Conservation (phyloP, 1,140 invertebrate genomes). For the Arion vulgaris region DNA sequence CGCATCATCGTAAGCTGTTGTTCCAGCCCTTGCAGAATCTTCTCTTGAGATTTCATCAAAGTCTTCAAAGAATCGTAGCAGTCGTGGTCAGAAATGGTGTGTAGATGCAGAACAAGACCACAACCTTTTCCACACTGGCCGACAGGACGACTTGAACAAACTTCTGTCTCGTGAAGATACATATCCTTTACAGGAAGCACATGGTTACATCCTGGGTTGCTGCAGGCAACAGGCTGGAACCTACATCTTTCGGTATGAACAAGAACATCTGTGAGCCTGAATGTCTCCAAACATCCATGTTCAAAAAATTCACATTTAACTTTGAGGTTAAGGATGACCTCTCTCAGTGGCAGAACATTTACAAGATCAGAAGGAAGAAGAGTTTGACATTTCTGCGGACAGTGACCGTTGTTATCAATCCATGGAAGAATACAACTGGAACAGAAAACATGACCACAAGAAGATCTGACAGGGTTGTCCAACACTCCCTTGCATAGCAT, state of each 20-base stretch:
- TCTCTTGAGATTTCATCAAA: conserved; percentile 49
- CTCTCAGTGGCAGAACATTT: conserved; percentile 50
- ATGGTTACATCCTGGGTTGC: conserved; percentile 46
- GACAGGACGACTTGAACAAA: conserved; percentile 48
- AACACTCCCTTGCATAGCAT: conserved; percentile 52
- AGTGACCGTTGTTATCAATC: conserved; percentile 50
- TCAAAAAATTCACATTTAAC: conserved; percentile 54
- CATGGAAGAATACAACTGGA: conserved; percentile 59
- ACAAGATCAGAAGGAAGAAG: conserved; percentile 51
- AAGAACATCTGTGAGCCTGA: conserved; percentile 48
- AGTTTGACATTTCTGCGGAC: conserved; percentile 50
- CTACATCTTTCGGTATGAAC: conserved; percentile 47
- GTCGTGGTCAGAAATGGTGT: conserved; percentile 44
- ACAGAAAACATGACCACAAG: conserved; percentile 59
- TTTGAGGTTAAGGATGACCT: conserved; percentile 51
- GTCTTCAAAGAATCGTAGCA: conserved; percentile 49
- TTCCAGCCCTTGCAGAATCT: conserved; percentile 47
- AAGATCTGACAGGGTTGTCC: conserved; percentile 56
- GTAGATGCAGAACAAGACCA: conserved; percentile 47
- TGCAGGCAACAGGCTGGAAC: conserved; percentile 48
- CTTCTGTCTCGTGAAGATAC: conserved; percentile 43
- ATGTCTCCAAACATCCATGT: conserved; percentile 47
- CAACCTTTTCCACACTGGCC: conserved; percentile 55
- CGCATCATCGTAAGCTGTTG: conserved; percentile 42
- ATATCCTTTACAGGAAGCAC: conserved; percentile 42